phyloP scores from a whole-genome alignment of 1,140 invertebrate species.

The Danaus plexippus region DNA sequence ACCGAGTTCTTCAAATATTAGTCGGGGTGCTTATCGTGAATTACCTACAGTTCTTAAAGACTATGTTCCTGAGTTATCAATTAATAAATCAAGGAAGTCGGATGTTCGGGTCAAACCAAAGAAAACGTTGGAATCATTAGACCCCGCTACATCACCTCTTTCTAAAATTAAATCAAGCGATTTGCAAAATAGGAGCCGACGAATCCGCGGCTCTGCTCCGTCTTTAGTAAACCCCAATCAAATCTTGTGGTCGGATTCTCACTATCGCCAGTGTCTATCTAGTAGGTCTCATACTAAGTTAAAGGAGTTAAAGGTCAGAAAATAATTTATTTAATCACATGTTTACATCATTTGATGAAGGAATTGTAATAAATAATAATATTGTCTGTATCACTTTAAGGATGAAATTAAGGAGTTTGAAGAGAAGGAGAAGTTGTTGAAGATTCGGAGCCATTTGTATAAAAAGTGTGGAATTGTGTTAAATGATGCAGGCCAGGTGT shows the following conservation, averaged over 20 bases:
- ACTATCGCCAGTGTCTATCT: slow-evolving; percentile 39
- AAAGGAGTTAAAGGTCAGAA: slow-evolving; percentile 50
- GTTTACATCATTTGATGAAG: neutral
- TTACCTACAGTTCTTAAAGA: slow-evolving; percentile 52
- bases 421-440: slow-evolving; percentile 36
- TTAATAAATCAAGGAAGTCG: slow-evolving; percentile 26
- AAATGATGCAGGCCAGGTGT: slow-evolving; percentile 34
- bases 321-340: neutral
- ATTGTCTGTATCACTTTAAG: slow-evolving; percentile 24
- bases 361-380: neutral
- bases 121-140: slow-evolving; percentile 45
- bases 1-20: slow-evolving; percentile 41
- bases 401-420: slow-evolving; percentile 53
- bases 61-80: slow-evolving; percentile 31
- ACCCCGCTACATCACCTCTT: slow-evolving; percentile 33
- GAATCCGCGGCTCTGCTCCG: slow-evolving; percentile 33
- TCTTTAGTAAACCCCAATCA: slow-evolving; percentile 20
- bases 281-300: slow-evolving; percentile 51
- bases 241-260: slow-evolving; percentile 30
- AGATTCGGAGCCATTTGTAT: slow-evolving; percentile 35
- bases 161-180: slow-evolving; percentile 9
- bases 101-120: slow-evolving; percentile 44
- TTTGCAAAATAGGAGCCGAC: slow-evolving; percentile 13
- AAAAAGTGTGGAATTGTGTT: slow-evolving; percentile 50
- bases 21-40: slow-evolving; percentile 42